phyloP scores from a whole-genome alignment of 2,888 invertebrate genomes.

The Trissolcus japonicus region DNA sequence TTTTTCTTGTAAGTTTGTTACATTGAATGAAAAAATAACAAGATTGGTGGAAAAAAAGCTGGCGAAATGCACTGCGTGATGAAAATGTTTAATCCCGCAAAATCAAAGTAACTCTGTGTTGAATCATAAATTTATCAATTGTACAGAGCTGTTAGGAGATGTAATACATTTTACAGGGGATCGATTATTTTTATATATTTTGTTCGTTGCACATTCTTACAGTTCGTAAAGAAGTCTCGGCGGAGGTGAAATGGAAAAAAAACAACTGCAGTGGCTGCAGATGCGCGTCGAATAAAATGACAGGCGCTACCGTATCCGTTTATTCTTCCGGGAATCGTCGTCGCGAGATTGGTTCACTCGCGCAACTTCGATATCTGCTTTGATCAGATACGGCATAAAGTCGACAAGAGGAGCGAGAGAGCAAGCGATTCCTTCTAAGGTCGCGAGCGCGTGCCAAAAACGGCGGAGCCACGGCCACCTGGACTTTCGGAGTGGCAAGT shows the following conservation, averaged over 20 bases:
- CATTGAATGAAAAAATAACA: too few species aligned
- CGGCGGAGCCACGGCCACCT: constrained; percentile 64
- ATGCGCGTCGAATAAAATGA: constrained; percentile 52
- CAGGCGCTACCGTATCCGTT: constrained; percentile 52
- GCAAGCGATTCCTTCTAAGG: constrained; percentile 68
- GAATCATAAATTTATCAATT: background rate
- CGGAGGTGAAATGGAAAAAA: constrained; percentile 33
- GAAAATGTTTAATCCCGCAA: too few species aligned
- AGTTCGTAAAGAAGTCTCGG: constrained; percentile 27
- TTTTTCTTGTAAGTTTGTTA: too few species aligned
- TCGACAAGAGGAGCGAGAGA: constrained; percentile 35
- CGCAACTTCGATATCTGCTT: constrained; percentile 50
- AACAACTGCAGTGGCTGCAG: constrained; percentile 34
- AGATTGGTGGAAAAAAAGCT: too few species aligned
- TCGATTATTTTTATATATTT: constrained; percentile 31
- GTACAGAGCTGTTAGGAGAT: background rate
- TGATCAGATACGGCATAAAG: constrained; percentile 54
- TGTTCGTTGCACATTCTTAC: constrained; percentile 29
- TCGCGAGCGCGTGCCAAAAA: constrained; percentile 68
- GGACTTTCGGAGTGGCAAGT: constrained; percentile 57
- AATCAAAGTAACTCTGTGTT: background rate
- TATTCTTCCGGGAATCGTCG: constrained; percentile 55
- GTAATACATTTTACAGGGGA: constrained; percentile 12
- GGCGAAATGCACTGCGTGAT: too few species aligned
- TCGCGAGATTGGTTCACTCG: constrained; percentile 47